A percentile compares a stretch with the other conserved stretches of the same genome.
phyloP scores from a whole-genome alignment of 1,140 invertebrate genomes.

The Drosophila parabipectinata region DNA sequence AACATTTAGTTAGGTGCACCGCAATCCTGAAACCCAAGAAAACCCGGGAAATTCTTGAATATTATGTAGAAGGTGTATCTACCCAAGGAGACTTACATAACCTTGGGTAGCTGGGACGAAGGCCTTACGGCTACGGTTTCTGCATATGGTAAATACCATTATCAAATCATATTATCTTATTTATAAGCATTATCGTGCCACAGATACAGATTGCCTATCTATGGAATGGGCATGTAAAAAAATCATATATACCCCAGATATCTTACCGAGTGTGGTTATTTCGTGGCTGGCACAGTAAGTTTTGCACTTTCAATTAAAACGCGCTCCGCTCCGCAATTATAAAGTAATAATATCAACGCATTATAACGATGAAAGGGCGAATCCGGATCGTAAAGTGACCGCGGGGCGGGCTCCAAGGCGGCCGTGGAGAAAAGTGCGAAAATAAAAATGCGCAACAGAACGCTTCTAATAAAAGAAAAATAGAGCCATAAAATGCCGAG shows the following conservation, averaged over 20 bases:
- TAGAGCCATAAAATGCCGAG: conserved; percentile 52
- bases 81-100: conserved; percentile 4
- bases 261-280: conserved; percentile 75
- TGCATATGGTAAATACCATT: conserved; percentile 84
- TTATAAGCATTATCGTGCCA: conserved; percentile 83
- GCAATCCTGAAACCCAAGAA: conserved; percentile 10
- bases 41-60: not conserved
- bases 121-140: conserved; percentile 63
- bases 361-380: conserved; percentile 30
- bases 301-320: conserved; percentile 81
- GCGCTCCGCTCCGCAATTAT: conserved; percentile 32
- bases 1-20: conserved; percentile 70
- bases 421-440: conserved; percentile 27
- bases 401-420: not conserved
- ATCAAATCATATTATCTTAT: conserved; percentile 84
- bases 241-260: conserved; percentile 65
- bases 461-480: conserved; percentile 60
- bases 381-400: conserved; percentile 54
- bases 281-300: conserved; percentile 78
- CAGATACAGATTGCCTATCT: conserved; percentile 82
- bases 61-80: not conserved
- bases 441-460: conserved; percentile 34
- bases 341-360: conserved; percentile 37
- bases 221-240: conserved; percentile 81
- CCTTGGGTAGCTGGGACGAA: not conserved